phyloP scores from a whole-genome alignment of 1,140 invertebrate genomes.

The Doryteuthis pealeii region DNA sequence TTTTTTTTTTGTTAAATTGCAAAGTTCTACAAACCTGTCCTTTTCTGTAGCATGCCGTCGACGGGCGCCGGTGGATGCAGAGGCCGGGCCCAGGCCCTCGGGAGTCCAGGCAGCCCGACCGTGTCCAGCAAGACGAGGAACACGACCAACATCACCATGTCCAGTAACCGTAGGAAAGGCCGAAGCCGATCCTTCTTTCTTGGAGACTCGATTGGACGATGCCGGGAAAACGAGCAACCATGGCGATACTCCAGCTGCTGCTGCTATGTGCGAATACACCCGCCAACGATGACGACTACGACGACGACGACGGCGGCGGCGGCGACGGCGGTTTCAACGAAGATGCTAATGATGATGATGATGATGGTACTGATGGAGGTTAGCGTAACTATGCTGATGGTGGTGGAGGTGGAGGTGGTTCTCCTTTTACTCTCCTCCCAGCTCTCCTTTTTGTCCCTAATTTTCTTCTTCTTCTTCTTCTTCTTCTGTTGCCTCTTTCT shows the following conservation, averaged over 20 bases:
- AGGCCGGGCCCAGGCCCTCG: background rate
- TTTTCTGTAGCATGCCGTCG: background rate
- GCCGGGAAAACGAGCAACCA: background rate
- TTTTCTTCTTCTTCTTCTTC: background rate
- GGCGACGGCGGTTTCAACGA: background rate
- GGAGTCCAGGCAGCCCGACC: background rate
- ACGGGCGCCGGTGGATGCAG: background rate
- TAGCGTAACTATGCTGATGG: background rate
- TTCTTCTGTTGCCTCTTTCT: background rate
- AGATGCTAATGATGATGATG: background rate
- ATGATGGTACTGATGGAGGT: background rate
- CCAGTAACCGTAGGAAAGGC: background rate
- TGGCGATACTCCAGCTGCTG: background rate
- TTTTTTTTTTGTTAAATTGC: too few species aligned
- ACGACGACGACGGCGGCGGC: background rate
- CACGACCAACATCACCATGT: background rate
- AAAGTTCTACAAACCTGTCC: background rate
- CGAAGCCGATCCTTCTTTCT: background rate
- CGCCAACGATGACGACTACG: background rate
- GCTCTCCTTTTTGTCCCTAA: background rate
- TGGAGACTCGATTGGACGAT: too few species aligned
- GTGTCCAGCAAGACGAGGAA: background rate
- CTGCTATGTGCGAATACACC: background rate
- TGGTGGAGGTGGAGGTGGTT: background rate
- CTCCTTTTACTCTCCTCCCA: background rate